Percentiles rank a stretch among this genome's conserved stretches.
Evolutionary conservation across 2,888 invertebrate species (phyloP).

Genomic region (Harpagoxenus sublaevis): DNA sequence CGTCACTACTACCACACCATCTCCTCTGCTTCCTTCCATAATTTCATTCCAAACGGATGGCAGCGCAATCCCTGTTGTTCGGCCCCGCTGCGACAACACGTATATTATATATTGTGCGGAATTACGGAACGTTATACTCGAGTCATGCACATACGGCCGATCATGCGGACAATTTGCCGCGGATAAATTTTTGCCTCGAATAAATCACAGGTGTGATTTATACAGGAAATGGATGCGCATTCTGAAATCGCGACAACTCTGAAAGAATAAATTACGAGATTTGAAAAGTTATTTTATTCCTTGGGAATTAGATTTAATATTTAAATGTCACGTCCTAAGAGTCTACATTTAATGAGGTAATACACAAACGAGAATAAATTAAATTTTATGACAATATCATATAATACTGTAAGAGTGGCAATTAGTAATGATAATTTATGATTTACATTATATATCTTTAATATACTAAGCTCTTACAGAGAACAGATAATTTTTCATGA

Average conservation of each 20-base stretch:
- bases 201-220: constrained; percentile 17
- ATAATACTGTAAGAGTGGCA: background rate
- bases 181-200: constrained; percentile 16
- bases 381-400: background rate
- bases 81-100: constrained; percentile 32
- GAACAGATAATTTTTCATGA: background rate
- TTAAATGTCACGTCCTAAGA: background rate
- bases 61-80: constrained; percentile 28
- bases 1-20: background rate
- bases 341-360: background rate
- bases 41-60: constrained; percentile 43
- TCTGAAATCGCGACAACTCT: background rate
- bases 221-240: background rate
- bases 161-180: constrained; percentile 14
- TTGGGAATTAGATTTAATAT: background rate
- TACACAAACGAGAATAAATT: background rate
- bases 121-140: constrained; percentile 43
- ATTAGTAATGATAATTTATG: constrained; percentile 5
- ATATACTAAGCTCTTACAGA: background rate
- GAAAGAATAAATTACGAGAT: background rate
- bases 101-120: constrained; percentile 46
- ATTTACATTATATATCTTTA: background rate
- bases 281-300: background rate
- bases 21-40: background rate
- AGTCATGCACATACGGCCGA: constrained; percentile 19